A percentile compares a stretch with the other conserved stretches of the same genome.
phyloP scores from a whole-genome alignment of 2,797 vertebrate species.

The Phoeniculus purpureus region DNA sequence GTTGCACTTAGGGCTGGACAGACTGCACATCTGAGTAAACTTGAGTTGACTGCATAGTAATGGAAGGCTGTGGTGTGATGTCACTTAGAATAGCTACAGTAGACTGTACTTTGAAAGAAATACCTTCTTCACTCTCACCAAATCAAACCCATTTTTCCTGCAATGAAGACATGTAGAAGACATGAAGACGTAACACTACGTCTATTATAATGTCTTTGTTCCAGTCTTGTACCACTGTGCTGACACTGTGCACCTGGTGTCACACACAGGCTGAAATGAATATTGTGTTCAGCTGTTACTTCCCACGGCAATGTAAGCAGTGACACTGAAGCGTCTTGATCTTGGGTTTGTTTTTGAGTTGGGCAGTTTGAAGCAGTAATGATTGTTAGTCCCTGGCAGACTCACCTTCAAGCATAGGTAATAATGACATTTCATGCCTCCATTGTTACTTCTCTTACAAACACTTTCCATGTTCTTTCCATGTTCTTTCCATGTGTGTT shows the following conservation, averaged over 20 bases:
- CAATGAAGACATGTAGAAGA: neutral
- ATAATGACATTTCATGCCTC: neutral
- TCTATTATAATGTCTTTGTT: neutral
- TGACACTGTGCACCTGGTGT: neutral
- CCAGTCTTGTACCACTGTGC: neutral
- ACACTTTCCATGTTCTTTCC: neutral
- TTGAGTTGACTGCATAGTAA: neutral
- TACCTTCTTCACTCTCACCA: neutral
- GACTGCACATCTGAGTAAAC: neutral
- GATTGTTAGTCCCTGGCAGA: accelerated
- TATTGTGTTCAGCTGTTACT: neutral
- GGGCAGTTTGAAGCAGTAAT: neutral
- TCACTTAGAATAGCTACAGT: neutral
- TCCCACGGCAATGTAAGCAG: neutral
- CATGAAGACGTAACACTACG: neutral
- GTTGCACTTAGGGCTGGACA: neutral
- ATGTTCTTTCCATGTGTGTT: neutral
- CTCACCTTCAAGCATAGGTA: neutral
- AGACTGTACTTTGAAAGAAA: neutral
- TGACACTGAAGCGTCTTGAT: neutral
- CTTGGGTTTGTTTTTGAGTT: neutral
- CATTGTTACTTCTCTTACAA: neutral
- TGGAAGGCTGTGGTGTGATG: neutral
- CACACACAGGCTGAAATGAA: neutral
- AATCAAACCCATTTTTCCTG: neutral